phyloP scores from a whole-genome alignment of 2,113 vertebrate genomes.

The Chinchilla lanigera region DNA sequence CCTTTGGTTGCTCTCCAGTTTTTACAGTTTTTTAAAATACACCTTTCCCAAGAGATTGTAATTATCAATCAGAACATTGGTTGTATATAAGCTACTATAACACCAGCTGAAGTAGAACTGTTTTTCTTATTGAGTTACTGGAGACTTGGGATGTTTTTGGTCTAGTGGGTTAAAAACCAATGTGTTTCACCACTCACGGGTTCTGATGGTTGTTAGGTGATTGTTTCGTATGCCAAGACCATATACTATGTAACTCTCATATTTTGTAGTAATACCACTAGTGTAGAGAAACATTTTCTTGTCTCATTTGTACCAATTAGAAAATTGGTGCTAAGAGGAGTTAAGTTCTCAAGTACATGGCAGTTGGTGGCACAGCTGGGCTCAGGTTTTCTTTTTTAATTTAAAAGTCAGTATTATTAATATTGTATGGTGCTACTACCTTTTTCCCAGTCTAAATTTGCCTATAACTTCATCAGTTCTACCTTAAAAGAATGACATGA shows the following conservation, averaged over 20 bases:
- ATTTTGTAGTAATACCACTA: neutral
- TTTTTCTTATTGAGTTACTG: neutral
- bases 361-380: neutral
- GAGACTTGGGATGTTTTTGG: neutral
- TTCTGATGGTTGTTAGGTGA: neutral
- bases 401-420: neutral
- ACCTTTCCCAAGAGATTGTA: neutral
- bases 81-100: neutral
- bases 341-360: neutral
- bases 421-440: neutral
- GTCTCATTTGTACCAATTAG: neutral
- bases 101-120: neutral
- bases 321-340: constrained; percentile 9
- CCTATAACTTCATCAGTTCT: neutral
- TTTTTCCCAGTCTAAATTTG: neutral
- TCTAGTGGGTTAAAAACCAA: neutral
- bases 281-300: neutral
- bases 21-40: neutral
- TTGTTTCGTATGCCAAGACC: neutral
- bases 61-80: neutral
- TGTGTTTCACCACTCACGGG: neutral
- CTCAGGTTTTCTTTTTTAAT: constrained; percentile 42
- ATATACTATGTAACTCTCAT: neutral
- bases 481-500: constrained; percentile 25
- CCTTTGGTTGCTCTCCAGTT: neutral